Evolutionary conservation across 2,888 invertebrate genomes (phyloP).

Genomic region (Epirrhoe alternata): DNA sequence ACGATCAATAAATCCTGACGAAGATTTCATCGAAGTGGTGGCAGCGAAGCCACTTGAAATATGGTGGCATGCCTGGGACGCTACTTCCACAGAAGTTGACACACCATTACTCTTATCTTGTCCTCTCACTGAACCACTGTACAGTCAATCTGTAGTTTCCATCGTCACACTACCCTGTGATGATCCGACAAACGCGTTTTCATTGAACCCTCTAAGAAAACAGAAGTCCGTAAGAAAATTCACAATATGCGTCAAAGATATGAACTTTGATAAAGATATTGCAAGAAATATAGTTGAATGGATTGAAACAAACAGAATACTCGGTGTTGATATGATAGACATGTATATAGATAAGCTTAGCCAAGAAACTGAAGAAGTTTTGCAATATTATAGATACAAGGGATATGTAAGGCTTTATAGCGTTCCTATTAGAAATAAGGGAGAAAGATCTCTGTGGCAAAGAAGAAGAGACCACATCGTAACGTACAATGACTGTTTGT

Average conservation of each 20-base stretch:
- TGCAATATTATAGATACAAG: constrained; percentile 83
- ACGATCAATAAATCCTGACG: constrained; percentile 64
- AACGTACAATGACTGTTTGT: constrained; percentile 92
- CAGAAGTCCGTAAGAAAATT: constrained; percentile 72
- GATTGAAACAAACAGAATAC: constrained; percentile 88
- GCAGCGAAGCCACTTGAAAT: constrained; percentile 85
- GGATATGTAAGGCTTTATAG: constrained; percentile 79
- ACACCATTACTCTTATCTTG: constrained; percentile 87
- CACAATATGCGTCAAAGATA: constrained; percentile 89
- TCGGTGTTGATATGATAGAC: constrained; percentile 88
- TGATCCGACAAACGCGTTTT: constrained; percentile 72
- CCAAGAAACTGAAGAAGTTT: constrained; percentile 79
- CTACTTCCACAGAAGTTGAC: constrained; percentile 68
- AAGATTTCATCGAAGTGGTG: constrained; percentile 80
- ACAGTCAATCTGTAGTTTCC: constrained; percentile 72
- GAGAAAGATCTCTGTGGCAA: constrained; percentile 84
- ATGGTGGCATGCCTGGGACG: constrained; percentile 87
- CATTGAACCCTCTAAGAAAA: constrained; percentile 54
- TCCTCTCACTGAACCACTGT: constrained; percentile 80
- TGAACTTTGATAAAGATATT: constrained; percentile 87
- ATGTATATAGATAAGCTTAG: constrained; percentile 87
- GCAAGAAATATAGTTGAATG: constrained; percentile 88
- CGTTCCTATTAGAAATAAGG: constrained; percentile 81
- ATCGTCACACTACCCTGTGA: constrained; percentile 82
- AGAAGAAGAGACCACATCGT: constrained; percentile 89